Evolutionary conservation across 2,888 invertebrate genomes (phyloP), one percentile per base, ranked within the genome.

Genomic region (Drosophila yooni): DNA sequence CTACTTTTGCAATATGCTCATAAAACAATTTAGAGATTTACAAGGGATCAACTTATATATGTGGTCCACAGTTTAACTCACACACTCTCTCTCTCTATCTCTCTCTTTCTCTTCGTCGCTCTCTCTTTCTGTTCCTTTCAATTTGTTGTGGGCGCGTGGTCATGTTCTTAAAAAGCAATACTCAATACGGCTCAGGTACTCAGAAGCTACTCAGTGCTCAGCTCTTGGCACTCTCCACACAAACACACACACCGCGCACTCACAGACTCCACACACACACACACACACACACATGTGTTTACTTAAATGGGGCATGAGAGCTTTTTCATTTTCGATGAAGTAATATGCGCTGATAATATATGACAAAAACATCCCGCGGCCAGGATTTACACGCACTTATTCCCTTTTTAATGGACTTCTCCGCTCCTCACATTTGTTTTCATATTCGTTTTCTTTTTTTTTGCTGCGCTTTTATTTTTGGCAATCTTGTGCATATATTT

Each of bases 371-470:
- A 88, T 70, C 87, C 87, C 51, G 74, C 68, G 89, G 87, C 69
- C 80, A 80, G 90, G 90, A 88, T 88, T 86, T 88, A 73, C 87
- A 88, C 87, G 84, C 90, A 86, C 89, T 88, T 90, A 87, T 88
- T 83, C 85, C 88, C 82, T 88, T 87, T 87, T 90, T 88, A 83
- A 89, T 85, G 89, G 87, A 89, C 88, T 79, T 40, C 34, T 52
- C 58, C 43, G 48, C 50, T 46, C 7, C 61, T 61, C n/a, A 29
- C 56, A 56, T 38, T 29, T 56, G 56, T 56, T 56, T 57, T 54
- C 60, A 69, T 74, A 71, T 74, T 38, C 58, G 21, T 33, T 58
- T 25, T 11, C 40, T n/a, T 4, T 7, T 57, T 40, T 31, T 3
- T 18, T 38, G 38, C 25, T 25, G 46, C 46, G 25, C 46, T 15